A percentile compares a stretch with the other conserved stretches of the same genome.
These are phyloP conservation scores for Phenacoccus solenopsis DNA, from an alignment of 1,140 invertebrate genomes.

Conservation along the genomic window DNA sequence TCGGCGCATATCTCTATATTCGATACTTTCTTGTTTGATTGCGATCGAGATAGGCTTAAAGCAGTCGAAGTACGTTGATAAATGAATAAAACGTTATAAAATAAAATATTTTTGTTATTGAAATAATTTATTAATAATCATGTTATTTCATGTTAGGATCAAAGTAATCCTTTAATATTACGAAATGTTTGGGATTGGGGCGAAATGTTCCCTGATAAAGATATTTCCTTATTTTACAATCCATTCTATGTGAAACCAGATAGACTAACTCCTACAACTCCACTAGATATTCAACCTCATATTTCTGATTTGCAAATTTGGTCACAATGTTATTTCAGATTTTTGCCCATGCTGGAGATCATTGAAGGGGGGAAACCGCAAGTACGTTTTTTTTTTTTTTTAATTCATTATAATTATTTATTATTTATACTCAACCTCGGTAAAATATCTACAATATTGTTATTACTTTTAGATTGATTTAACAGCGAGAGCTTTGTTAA, in stretches of 20 bases:
- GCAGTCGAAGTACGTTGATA: slow-evolving; percentile 38
- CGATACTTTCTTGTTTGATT: slow-evolving; percentile 86
- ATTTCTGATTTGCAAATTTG: slow-evolving; percentile 60
- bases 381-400: slow-evolving; percentile 22
- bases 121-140: no score
- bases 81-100: background rate
- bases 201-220: slow-evolving; percentile 63
- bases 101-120: background rate
- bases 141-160: slow-evolving; percentile 32
- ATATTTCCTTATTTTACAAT: slow-evolving; percentile 63
- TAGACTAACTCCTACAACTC: slow-evolving; percentile 31
- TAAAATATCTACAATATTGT: no score
- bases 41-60: slow-evolving; percentile 49
- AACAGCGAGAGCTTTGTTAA: slow-evolving; percentile 19
- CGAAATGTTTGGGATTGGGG: slow-evolving; percentile 74
- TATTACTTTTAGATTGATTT: slow-evolving; percentile 24
- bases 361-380: slow-evolving; percentile 30
- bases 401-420: slow-evolving; percentile 4
- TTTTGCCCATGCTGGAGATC: slow-evolving; percentile 70
- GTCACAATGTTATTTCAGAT: slow-evolving; percentile 78
- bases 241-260: slow-evolving; percentile 42
- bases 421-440: no score
- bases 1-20: slow-evolving; percentile 71
- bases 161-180: slow-evolving; percentile 42
- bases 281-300: slow-evolving; percentile 34